Base-by-base conservation (phyloP, 2,113 vertebrate species). In the Arothron firmamentum region DNA sequence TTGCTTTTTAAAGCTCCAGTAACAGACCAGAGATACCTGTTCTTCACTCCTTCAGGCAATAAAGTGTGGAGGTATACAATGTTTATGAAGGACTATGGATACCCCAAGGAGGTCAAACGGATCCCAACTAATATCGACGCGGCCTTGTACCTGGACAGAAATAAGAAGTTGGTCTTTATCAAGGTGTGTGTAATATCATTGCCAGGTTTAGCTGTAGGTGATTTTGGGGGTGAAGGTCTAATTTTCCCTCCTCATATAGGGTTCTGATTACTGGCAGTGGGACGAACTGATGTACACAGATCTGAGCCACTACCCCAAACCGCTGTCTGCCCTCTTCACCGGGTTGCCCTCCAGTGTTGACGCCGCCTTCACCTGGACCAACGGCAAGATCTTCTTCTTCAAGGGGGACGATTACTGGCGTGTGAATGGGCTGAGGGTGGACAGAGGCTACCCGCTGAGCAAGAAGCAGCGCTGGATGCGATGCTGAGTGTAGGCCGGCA, bases 121-220 rank as follows among this genome's bases (percentile, higher is more conserved):
- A 80, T 95, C 52, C 92, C 89, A 19, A 59, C 88, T 5, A 91
- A 92, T 56, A 87, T 94, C 4, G 90, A 94, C 47, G 92, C 93
- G 12, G 93, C 93, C 49, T 52, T 96, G 47, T 94, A 94, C 63
- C 90, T 92, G 82, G 86, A 93, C 73, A 83, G 64, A 75, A 94
- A 94, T 81, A 87, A 91, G 80, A 95, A 94, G 78, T 80, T 96
- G 23, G 85, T 95, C 79, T 91, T 95, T 25, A 93, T 96, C 74
- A 94, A 95, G 94, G 94, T 96, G 90, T 10, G 3, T 17, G 20
- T 6, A 28, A 45, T 52, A 16, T n/a, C 45, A 47, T 1, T 17
- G 45, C 45, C 0, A n/a, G 15, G 2, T 56, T 9, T 50, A 50
- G 34, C 7, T 13, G 34, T 6, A 19, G 28, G 11, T 52, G 12